These are phyloP conservation scores for Drosophila leontia DNA, from an alignment of 1,140 invertebrate genomes.

Conservation along the genomic window DNA sequence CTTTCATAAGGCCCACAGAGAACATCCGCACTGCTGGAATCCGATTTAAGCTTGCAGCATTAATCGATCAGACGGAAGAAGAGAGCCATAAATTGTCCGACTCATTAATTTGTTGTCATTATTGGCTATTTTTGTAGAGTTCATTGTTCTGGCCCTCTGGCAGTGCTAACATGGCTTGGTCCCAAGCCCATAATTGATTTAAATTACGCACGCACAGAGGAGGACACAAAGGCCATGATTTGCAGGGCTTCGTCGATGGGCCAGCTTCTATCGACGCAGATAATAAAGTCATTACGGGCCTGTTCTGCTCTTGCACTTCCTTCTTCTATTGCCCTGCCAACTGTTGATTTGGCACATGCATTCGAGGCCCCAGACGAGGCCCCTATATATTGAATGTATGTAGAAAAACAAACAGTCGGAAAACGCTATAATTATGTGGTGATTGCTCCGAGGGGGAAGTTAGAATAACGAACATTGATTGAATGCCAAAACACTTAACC, in stretches of 20 bases:
- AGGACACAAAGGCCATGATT: conserved; percentile 37
- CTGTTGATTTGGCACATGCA: conserved; percentile 63
- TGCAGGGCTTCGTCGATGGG: conserved; percentile 30
- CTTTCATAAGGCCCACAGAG: background rate
- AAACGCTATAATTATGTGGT: conserved; percentile 62
- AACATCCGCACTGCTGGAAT: conserved; percentile 6
- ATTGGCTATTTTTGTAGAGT: conserved; percentile 29
- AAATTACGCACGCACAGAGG: conserved; percentile 56
- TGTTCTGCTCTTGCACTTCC: background rate
- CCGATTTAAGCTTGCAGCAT: conserved; percentile 3
- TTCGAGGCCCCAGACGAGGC: conserved; percentile 43
- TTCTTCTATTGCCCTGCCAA: conserved; percentile 23
- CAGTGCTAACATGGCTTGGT: conserved; percentile 35
- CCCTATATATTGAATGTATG: conserved; percentile 47
- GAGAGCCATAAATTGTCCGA: conserved; percentile 30
- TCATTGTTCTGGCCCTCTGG: conserved; percentile 18
- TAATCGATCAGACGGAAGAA: conserved; percentile 20
- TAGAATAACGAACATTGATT: conserved; percentile 54
- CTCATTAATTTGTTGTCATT: conserved; percentile 44
- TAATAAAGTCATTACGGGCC: conserved; percentile 64
- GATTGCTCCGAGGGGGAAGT: conserved; percentile 7
- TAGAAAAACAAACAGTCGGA: conserved; percentile 58
- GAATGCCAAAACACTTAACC: conserved; percentile 77
- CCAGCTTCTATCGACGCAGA: conserved; percentile 53
- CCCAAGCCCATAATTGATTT: conserved; percentile 71